Evolutionary conservation across 1,140 invertebrate genomes (phyloP).

Genomic region (Hesperophylax magnus): DNA sequence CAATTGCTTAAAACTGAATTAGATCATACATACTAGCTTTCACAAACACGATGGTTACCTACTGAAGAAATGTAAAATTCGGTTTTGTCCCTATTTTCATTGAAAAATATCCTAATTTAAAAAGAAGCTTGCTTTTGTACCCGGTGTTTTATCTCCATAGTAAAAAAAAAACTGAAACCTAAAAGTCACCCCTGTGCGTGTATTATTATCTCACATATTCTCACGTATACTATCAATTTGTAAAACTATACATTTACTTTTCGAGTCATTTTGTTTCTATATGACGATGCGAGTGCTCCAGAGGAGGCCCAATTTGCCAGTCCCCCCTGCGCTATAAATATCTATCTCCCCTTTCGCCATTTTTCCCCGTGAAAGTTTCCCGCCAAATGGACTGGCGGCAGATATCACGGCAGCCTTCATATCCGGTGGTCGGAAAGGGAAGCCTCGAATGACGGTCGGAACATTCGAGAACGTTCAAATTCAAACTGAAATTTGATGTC

Average conservation of each 20-base stretch:
- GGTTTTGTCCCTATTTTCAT: too few species aligned
- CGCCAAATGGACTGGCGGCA: slow-evolving; percentile 31
- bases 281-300: not conserved
- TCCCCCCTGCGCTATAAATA: not conserved
- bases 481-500: slow-evolving; percentile 19
- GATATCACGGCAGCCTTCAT: slow-evolving; percentile 31
- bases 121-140: too few species aligned
- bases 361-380: slow-evolving; percentile 21
- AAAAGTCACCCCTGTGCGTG: too few species aligned
- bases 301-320: slow-evolving; percentile 25
- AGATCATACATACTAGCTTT: too few species aligned
- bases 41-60: too few species aligned
- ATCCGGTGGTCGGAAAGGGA: slow-evolving; percentile 37
- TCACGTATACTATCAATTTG: not conserved
- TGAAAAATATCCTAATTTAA: too few species aligned
- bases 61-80: too few species aligned
- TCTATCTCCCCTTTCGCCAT: slow-evolving; percentile 2
- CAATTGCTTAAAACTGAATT: too few species aligned
- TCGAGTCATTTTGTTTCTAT: not conserved
- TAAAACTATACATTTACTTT: slow-evolving; percentile 12
- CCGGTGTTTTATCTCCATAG: too few species aligned
- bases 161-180: too few species aligned
- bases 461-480: slow-evolving; percentile 23
- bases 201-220: too few species aligned
- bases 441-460: slow-evolving; percentile 29